Percentiles rank a stretch among this genome's conserved stretches.
Evolutionary conservation across 2,113 vertebrate genomes (phyloP).

Genomic region (Mesocricetus auratus): DNA sequence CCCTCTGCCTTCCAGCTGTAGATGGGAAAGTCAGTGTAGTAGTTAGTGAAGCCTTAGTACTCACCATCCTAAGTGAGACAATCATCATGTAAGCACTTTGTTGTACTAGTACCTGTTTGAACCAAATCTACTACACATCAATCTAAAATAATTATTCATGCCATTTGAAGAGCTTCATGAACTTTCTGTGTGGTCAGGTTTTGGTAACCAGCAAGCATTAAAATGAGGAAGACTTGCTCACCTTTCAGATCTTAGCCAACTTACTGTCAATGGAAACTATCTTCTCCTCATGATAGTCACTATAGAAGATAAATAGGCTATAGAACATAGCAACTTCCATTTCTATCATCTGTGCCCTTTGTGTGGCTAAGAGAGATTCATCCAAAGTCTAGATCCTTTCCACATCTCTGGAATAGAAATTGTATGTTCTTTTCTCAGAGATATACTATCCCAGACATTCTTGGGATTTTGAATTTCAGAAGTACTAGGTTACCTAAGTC

Average conservation of each 20-base stretch:
- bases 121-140: not conserved
- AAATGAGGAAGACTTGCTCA: not conserved
- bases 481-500: not conserved
- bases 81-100: not conserved
- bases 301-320: not conserved
- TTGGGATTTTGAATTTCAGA: not conserved
- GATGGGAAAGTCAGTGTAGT: not conserved
- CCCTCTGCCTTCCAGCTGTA: not conserved
- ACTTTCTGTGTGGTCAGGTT: not conserved
- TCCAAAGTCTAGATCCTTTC: not conserved
- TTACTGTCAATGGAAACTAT: not conserved
- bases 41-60: not conserved
- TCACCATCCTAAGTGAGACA: not conserved
- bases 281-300: not conserved
- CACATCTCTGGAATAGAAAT: not conserved
- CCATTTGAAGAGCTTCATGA: not conserved
- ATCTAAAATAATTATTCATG: not conserved
- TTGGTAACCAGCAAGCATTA: not conserved
- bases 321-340: not conserved
- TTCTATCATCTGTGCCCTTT: not conserved
- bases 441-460: not conserved
- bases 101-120: not conserved
- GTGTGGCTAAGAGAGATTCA: not conserved
- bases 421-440: not conserved
- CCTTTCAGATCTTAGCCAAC: not conserved